Base-by-base conservation (phyloP, 1,140 invertebrate species). In the Bombus balteatus region DNA sequence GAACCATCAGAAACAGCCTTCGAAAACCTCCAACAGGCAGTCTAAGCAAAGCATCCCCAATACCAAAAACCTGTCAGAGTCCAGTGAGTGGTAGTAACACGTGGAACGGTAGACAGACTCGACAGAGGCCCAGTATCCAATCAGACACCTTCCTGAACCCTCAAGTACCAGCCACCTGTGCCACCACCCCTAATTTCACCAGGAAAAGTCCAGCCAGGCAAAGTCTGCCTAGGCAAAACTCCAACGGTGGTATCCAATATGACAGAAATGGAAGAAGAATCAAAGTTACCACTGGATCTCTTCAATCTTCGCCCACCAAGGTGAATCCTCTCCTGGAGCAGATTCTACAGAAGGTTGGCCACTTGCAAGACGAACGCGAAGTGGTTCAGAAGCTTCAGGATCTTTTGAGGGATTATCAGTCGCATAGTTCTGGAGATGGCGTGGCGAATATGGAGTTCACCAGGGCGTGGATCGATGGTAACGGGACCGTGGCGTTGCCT, bases 331-430 rank as follows among this genome's bases (percentile, higher is more conserved):
- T 97, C 34, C 93, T 97, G n/a, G 97, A 97, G 90, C 97, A 97
- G 90, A 96, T 98, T 4, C 92, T 97, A 2, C 96, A 97, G 86
- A 96, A 97, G 83, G 96, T 97, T 10, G 97, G 96, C 88, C 96
- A 96, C 43, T 96, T 97, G 32, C 96, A 97, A 90, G 97, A 97
- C 89, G 97, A 97, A 87, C 95, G 96, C 1, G 93, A 96, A 80
- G 96, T 97, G 66, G 93, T 97, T 18, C 96, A 97, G 90, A 97
- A 97, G 91, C 96, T 97, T 93, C 97, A 97, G 89, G 96, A 96
- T 13, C 95, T 97, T 28, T 95, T 97, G 15, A 96, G 96, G 43
- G 96, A 97, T 77, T 97, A 97, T 86, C 92, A 93, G 68, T 85
- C 91, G 22, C 66, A 86, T 88, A 72, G 83, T 5, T 32, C 71